Evolutionary conservation across 2,888 invertebrate species (phyloP).

Genomic region (Acholoe squamosa): DNA sequence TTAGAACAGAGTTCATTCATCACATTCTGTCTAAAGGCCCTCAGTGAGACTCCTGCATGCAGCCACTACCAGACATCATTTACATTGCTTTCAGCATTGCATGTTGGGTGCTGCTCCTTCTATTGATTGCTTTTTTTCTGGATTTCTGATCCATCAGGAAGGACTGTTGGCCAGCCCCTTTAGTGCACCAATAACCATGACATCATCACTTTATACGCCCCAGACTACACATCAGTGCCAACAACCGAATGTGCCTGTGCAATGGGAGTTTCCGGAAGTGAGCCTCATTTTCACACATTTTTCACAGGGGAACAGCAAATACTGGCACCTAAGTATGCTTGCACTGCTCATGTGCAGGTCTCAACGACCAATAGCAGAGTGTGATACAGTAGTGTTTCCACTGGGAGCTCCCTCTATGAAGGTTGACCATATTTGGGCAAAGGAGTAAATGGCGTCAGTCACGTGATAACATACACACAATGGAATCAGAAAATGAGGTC

Average conservation of each 20-base stretch:
- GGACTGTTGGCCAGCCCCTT: no score
- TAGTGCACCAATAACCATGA: background rate
- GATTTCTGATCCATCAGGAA: no score
- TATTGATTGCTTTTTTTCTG: no score
- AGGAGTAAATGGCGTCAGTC: background rate
- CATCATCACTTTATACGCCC: background rate
- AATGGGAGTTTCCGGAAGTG: background rate
- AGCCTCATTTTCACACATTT: constrained; percentile 21
- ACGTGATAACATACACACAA: background rate
- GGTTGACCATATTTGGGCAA: background rate
- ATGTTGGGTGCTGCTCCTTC: no score
- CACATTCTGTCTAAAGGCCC: no score
- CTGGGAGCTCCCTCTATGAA: no score
- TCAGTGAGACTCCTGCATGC: no score
- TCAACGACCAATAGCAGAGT: background rate
- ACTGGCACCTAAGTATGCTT: background rate
- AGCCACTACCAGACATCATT: no score
- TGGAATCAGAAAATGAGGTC: no score
- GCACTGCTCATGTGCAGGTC: background rate
- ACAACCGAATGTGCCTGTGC: background rate
- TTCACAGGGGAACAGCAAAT: background rate
- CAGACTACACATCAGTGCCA: background rate
- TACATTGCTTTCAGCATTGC: no score
- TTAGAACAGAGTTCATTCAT: no score
- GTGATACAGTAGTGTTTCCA: no score